Evolutionary conservation across 2,888 invertebrate species (phyloP).

Genomic region (Philonicus albiceps): DNA sequence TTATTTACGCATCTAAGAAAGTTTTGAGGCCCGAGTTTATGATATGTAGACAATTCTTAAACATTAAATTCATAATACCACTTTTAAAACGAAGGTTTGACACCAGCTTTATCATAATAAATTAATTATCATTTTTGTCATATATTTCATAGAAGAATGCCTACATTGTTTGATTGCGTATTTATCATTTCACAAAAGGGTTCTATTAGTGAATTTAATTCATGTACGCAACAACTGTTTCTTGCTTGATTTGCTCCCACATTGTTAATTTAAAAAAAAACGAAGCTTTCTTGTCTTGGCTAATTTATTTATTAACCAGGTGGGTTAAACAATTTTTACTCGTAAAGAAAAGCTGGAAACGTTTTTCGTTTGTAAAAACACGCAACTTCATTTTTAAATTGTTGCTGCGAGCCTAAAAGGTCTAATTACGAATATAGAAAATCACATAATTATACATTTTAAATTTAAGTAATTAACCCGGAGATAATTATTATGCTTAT

Average conservation of each 20-base stretch:
- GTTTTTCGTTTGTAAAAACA: background rate
- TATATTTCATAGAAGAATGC: background rate
- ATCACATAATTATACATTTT: background rate
- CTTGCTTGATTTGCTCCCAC: background rate
- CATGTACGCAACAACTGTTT: background rate
- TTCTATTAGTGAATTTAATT: background rate
- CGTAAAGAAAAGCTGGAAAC: background rate
- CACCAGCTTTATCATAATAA: background rate
- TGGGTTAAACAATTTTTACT: background rate
- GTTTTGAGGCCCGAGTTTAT: too few relatives aligned
- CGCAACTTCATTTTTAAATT: background rate
- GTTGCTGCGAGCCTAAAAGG: background rate
- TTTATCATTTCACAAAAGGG: background rate
- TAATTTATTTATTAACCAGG: background rate
- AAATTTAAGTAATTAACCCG: background rate
- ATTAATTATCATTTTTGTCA: background rate
- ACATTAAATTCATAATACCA: too few relatives aligned
- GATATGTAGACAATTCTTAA: too few relatives aligned
- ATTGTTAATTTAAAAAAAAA: background rate
- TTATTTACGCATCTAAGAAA: too few relatives aligned
- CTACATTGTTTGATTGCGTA: background rate
- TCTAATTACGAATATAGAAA: background rate
- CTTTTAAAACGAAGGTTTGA: too few relatives aligned
- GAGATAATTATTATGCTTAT: background rate
- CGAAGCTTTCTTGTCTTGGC: background rate